phyloP scores from a whole-genome alignment of 2,888 invertebrate genomes.

The Temnothorax ravouxi region DNA sequence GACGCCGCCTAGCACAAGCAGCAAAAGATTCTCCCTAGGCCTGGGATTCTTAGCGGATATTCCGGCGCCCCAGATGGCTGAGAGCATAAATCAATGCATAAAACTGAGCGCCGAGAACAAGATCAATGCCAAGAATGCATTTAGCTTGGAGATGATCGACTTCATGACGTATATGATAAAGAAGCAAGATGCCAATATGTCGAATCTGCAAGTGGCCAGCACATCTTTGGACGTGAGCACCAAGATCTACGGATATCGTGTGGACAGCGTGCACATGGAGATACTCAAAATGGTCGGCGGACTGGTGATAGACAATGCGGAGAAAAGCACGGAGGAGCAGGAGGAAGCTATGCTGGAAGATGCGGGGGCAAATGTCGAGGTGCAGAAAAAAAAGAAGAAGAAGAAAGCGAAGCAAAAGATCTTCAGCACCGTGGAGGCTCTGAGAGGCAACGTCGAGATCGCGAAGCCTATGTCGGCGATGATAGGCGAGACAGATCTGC shows the following conservation, averaged over 20 bases:
- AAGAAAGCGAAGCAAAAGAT: slow-evolving; percentile 70
- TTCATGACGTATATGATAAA: slow-evolving; percentile 93
- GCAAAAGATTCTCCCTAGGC: slow-evolving; percentile 76
- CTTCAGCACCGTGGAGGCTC: slow-evolving; percentile 69
- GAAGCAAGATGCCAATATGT: slow-evolving; percentile 90
- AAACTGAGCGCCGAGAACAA: slow-evolving; percentile 87
- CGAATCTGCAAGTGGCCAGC: slow-evolving; percentile 93
- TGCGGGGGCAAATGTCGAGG: slow-evolving; percentile 63
- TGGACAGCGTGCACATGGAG: slow-evolving; percentile 94
- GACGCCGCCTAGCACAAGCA: background rate
- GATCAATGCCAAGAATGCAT: slow-evolving; percentile 96
- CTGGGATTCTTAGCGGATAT: slow-evolving; percentile 73
- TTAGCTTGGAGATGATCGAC: slow-evolving; percentile 95
- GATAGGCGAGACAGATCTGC: slow-evolving; percentile 76
- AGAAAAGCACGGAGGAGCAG: slow-evolving; percentile 58
- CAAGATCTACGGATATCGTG: slow-evolving; percentile 95
- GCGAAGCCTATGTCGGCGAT: slow-evolving; percentile 70
- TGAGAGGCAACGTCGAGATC: slow-evolving; percentile 72
- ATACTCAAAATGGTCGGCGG: slow-evolving; percentile 93
- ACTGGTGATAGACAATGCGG: slow-evolving; percentile 84
- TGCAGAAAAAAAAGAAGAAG: slow-evolving; percentile 63
- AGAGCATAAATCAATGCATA: slow-evolving; percentile 81
- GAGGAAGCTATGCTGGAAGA: slow-evolving; percentile 59
- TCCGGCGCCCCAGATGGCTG: slow-evolving; percentile 75
- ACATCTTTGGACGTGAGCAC: slow-evolving; percentile 95